Evolutionary conservation across 92 coral and sea anemone species (phyloP).

Genomic region (Ricordea florida): DNA sequence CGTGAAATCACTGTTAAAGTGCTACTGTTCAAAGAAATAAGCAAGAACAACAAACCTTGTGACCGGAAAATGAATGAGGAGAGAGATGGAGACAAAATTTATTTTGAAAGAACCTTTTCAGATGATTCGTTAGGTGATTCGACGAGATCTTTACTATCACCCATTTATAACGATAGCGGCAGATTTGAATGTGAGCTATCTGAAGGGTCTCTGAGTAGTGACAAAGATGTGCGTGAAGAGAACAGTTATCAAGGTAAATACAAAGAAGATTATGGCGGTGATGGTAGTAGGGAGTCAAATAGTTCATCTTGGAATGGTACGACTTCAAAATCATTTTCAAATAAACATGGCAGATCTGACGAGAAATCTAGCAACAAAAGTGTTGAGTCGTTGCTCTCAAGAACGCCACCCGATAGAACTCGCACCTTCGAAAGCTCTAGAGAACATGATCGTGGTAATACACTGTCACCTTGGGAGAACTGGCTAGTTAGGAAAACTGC

Average conservation of each 20-base stretch:
- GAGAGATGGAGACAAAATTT: slow-evolving; percentile 4
- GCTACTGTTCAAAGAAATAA: too few species aligned
- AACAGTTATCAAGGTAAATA: background rate
- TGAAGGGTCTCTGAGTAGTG: slow-evolving; percentile 62
- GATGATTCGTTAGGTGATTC: slow-evolving; percentile 94
- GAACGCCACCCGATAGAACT: too few species aligned
- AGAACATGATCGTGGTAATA: slow-evolving; percentile 1
- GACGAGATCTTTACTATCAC: slow-evolving; percentile 91
- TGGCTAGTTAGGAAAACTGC: slow-evolving; percentile 85
- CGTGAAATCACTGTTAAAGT: background rate
- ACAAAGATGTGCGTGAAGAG: slow-evolving; percentile 20
- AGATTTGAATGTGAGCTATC: slow-evolving; percentile 41
- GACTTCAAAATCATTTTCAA: too few species aligned
- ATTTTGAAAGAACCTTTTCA: slow-evolving; percentile 32
- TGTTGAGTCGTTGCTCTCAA: too few species aligned
- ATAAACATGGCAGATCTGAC: too few species aligned
- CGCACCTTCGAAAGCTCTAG: background rate
- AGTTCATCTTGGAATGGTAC: too few species aligned
- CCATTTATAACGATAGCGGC: slow-evolving; percentile 46
- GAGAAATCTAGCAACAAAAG: too few species aligned
- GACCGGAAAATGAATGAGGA: slow-evolving; percentile 7
- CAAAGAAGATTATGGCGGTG: background rate
- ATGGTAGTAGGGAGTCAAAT: too few species aligned
- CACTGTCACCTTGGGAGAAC: slow-evolving; percentile 88
- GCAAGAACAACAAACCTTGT: too few species aligned